Conservation (phyloP, 1,140 invertebrate genomes). For the Pogonognathellus flavescens region DNA sequence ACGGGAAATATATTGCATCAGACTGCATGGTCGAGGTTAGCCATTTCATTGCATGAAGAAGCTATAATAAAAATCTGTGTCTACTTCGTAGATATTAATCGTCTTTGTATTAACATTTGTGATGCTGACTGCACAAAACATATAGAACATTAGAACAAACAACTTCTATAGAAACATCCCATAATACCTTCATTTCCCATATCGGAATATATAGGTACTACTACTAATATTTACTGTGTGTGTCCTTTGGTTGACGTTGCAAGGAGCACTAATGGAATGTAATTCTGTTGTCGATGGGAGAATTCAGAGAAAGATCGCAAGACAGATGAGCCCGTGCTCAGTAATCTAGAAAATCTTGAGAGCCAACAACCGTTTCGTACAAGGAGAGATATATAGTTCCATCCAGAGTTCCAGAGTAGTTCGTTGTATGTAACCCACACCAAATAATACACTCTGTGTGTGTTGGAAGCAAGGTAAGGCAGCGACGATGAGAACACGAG, state of each 20-base stretch:
- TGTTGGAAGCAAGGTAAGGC: neutral
- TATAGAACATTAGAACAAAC: no score
- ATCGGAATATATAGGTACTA: neutral
- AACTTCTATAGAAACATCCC: no score
- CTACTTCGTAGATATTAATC: no score
- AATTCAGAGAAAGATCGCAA: neutral
- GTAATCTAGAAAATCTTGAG: conserved; percentile 6
- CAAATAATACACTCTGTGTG: neutral
- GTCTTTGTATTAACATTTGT: no score
- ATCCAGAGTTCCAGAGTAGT: neutral
- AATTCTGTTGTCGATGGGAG: conserved; percentile 3
- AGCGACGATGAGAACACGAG: neutral
- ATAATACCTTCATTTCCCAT: no score
- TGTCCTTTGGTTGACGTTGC: neutral
- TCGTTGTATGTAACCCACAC: neutral
- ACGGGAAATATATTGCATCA: no score
- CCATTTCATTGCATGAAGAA: no score
- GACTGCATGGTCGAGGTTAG: no score
- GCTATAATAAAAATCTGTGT: no score
- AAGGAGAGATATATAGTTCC: neutral
- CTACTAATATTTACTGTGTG: neutral
- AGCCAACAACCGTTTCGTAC: neutral
- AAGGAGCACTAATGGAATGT: neutral
- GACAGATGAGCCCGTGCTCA: conserved; percentile 1
- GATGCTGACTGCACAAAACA: no score